These are phyloP conservation scores for Kuschelorhynchus macadamiae DNA, from an alignment of 2,888 invertebrate species.

Conservation along the genomic window DNA sequence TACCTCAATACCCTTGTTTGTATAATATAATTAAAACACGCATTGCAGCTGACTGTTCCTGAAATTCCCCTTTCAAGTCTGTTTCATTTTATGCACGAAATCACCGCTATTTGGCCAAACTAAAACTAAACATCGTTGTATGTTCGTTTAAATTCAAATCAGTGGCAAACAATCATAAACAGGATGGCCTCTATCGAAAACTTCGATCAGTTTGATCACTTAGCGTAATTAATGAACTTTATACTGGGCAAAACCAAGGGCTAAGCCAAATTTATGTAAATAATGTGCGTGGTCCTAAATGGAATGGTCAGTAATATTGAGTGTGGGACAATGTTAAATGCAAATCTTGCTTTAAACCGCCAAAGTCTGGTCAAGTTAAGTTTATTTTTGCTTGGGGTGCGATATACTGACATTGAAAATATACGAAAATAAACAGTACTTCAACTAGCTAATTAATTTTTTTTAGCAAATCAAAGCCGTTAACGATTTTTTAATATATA, in stretches of 20 bases:
- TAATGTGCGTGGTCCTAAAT: neutral
- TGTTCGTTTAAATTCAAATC: conserved; percentile 52
- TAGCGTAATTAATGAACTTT: conserved; percentile 24
- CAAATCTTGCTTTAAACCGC: too few relatives aligned
- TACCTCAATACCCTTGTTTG: conserved; percentile 17
- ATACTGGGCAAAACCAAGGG: neutral
- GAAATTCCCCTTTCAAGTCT: conserved; percentile 26
- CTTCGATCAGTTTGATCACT: conserved; percentile 30
- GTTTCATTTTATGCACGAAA: conserved; percentile 34
- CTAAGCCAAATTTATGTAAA: conserved; percentile 1
- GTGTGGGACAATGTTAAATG: too few relatives aligned
- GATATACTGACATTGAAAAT: too few relatives aligned
- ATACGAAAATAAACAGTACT: too few relatives aligned
- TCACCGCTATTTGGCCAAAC: conserved; percentile 23
- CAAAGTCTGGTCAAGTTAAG: too few relatives aligned
- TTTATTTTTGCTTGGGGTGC: too few relatives aligned
- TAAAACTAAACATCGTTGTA: conserved; percentile 36
- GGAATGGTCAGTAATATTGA: neutral
- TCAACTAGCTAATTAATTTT: too few relatives aligned
- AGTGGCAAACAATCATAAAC: conserved; percentile 42
- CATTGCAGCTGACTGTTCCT: conserved; percentile 28
- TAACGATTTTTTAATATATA: too few relatives aligned
- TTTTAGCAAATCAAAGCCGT: too few relatives aligned
- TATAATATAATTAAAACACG: conserved; percentile 28
- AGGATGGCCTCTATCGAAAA: conserved; percentile 17